phyloP scores from a whole-genome alignment of 2,113 vertebrate genomes.

The Takifugu bimaculatus region DNA sequence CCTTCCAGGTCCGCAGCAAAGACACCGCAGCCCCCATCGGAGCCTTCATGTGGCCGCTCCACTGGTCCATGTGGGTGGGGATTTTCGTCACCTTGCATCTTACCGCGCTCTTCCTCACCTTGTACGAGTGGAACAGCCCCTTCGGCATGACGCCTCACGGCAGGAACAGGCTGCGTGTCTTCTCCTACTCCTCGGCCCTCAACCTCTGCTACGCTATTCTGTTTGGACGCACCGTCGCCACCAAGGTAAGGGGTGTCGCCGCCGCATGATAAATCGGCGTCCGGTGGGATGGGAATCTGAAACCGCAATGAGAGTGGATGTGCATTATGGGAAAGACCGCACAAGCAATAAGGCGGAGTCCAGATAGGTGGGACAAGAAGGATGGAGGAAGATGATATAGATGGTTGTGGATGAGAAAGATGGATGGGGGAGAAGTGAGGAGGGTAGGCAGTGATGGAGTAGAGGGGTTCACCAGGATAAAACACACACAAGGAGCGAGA shows the following conservation, averaged over 20 bases:
- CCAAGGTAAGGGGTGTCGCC: constrained; percentile 73
- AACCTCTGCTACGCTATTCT: constrained; percentile 97
- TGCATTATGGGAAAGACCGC: constrained; percentile 12
- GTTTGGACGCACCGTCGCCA: constrained; percentile 90
- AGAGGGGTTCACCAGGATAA: constrained; percentile 43
- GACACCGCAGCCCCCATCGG: constrained; percentile 90
- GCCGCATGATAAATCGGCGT: constrained; percentile 35
- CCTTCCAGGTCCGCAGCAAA: constrained; percentile 78
- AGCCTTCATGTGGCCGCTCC: constrained; percentile 96
- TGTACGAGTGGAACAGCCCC: constrained; percentile 97
- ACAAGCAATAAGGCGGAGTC: constrained; percentile 10
- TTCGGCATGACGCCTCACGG: constrained; percentile 93
- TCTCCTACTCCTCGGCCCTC: constrained; percentile 96
- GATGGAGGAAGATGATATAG: constrained; percentile 24
- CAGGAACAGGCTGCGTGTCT: constrained; percentile 86
- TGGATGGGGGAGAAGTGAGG: constrained; percentile 51
- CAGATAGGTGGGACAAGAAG: constrained; percentile 2
- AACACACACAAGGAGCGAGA: constrained; percentile 40
- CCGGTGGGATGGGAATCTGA: constrained; percentile 4
- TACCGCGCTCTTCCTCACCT: constrained; percentile 90
- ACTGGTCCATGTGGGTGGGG: constrained; percentile 98
- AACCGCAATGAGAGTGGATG: constrained; percentile 10
- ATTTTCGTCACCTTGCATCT: constrained; percentile 90
- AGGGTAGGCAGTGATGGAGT: constrained; percentile 62
- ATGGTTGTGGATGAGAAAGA: constrained; percentile 25